A percentile compares a stretch with the other conserved stretches of the same genome.
These are phyloP conservation scores for Lasioglossum albipes DNA, from an alignment of 1,140 invertebrate species.

Conservation along the genomic window DNA sequence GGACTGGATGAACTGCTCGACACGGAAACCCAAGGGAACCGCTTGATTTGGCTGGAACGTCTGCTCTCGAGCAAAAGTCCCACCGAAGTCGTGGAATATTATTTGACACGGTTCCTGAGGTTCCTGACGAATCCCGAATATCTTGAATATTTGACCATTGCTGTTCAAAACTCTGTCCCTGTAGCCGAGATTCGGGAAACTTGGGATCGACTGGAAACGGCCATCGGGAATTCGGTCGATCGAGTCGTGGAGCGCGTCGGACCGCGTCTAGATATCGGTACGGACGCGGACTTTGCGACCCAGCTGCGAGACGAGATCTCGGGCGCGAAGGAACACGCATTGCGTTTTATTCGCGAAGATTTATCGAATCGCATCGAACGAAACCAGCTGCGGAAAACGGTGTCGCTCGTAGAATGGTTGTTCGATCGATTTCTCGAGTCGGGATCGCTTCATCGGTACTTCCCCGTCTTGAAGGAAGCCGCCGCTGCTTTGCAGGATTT, in stretches of 20 bases:
- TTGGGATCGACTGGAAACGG: neutral
- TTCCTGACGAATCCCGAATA: neutral
- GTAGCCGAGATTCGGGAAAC: neutral
- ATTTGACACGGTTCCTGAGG: neutral
- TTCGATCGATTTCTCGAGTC: too few relatives aligned
- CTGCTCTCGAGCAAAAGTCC: neutral
- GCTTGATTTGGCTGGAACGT: neutral
- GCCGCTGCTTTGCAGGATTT: neutral
- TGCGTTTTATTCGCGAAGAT: neutral
- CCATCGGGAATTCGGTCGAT: neutral
- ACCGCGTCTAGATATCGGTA: neutral
- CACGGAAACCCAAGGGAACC: neutral
- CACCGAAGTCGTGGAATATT: neutral
- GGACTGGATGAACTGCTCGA: neutral
- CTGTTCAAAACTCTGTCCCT: neutral
- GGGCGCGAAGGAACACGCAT: fast-evolving
- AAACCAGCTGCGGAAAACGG: neutral
- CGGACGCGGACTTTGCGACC: neutral
- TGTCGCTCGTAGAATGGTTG: neutral
- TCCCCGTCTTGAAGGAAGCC: neutral
- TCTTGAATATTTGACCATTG: neutral
- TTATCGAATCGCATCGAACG: too few relatives aligned
- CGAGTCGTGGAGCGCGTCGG: neutral
- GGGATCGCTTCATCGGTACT: neutral
- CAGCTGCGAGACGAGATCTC: neutral